Evolutionary conservation across 2,797 vertebrate genomes (phyloP).

Genomic region (Prionace glauca): DNA sequence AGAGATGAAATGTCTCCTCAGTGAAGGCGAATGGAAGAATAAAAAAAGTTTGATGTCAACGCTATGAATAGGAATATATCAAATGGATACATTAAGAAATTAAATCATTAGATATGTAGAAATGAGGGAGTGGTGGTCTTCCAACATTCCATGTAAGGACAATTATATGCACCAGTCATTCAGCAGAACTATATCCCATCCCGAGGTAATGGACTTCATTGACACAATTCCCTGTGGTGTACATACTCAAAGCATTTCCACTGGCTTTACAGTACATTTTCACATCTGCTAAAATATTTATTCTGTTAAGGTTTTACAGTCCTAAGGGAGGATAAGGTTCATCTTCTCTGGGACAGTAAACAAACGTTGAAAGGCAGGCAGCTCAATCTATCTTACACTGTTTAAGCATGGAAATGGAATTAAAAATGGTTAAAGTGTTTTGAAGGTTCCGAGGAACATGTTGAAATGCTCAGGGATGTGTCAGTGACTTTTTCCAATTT

Average conservation of each 20-base stretch:
- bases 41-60: not conserved
- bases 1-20: not conserved
- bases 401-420: not conserved
- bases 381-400: too few species aligned
- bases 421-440: not conserved
- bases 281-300: not conserved
- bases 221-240: not conserved
- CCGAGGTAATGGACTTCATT: not conserved
- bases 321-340: not conserved
- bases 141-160: not conserved
- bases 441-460: not conserved
- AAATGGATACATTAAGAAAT: not conserved
- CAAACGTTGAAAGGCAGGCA: not conserved
- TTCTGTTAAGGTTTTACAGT: not conserved
- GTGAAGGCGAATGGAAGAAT: not conserved
- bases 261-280: not conserved
- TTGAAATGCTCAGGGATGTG: not conserved
- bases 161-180: not conserved
- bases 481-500: not conserved
- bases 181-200: not conserved
- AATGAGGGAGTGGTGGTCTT: not conserved
- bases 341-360: not conserved
- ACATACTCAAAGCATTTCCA: not conserved
- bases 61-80: not conserved
- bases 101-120: not conserved